Percentiles rank a stretch among this genome's conserved stretches.
Evolutionary conservation across 2,888 invertebrate species (phyloP).

Genomic region (Hypomecis punctinalis): DNA sequence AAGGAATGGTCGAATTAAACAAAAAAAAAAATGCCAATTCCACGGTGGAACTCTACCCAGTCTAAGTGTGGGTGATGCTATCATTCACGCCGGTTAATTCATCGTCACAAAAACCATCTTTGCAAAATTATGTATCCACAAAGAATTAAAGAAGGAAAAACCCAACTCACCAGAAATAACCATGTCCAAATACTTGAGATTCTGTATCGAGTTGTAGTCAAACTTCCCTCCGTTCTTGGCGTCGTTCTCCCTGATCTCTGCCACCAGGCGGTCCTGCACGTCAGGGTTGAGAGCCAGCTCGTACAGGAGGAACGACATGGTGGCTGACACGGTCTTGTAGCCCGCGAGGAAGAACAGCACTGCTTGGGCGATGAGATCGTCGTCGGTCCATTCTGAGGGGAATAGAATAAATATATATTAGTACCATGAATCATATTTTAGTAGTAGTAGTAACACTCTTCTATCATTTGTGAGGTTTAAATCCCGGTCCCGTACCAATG

Average conservation of each 20-base stretch:
- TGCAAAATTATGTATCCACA: background rate
- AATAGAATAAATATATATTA: background rate
- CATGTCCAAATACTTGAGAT: constrained; percentile 29
- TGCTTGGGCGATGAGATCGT: constrained; percentile 61
- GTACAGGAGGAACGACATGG: constrained; percentile 57
- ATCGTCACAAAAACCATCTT: background rate
- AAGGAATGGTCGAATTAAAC: too few relatives aligned
- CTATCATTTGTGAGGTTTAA: too few relatives aligned
- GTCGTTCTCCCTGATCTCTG: constrained; percentile 61
- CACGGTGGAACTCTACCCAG: too few relatives aligned
- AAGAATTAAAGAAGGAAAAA: background rate
- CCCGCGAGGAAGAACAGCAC: constrained; percentile 64
- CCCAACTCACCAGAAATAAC: constrained; percentile 10
- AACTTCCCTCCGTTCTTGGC: constrained; percentile 65
- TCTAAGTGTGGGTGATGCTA: too few relatives aligned
- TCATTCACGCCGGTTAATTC: too few relatives aligned
- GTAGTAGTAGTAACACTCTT: too few relatives aligned
- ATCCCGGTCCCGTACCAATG: too few relatives aligned
- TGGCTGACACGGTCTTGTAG: constrained; percentile 60
- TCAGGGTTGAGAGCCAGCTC: constrained; percentile 64
- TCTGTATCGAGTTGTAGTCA: constrained; percentile 65
- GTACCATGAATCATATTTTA: too few relatives aligned
- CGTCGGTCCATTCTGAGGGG: constrained; percentile 51
- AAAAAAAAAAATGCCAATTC: too few relatives aligned
- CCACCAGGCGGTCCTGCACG: constrained; percentile 57